Conservation (phyloP, 2,113 vertebrate species). For the Onychorhynchus coronatus region DNA sequence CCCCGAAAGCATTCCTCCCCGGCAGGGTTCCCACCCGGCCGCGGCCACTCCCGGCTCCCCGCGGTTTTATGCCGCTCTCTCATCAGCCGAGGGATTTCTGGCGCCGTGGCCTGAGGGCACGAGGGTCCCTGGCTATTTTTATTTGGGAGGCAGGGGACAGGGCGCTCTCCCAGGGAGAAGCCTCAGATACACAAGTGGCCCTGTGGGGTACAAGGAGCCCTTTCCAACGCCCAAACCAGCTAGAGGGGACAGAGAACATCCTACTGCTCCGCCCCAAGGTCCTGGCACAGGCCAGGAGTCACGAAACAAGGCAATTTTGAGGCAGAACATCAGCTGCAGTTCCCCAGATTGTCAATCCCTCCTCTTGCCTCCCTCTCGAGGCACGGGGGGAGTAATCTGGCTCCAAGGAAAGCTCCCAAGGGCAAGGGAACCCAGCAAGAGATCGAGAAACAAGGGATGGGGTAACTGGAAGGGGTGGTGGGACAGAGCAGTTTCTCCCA, state of each 20-base stretch:
- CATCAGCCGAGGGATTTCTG: slow-evolving; percentile 42
- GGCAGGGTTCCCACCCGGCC: not conserved
- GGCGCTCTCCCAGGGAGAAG: not conserved
- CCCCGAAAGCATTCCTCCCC: not conserved
- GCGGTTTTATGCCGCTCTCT: slow-evolving; percentile 57
- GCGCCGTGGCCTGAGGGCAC: not conserved
- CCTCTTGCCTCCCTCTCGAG: rapidly evolving
- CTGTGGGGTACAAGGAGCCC: rapidly evolving
- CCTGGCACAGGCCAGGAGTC: not conserved
- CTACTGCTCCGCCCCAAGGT: not conserved
- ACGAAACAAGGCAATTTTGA: rapidly evolving
- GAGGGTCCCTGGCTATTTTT: not conserved
- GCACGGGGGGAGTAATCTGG: not conserved
- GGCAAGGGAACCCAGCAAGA: not conserved
- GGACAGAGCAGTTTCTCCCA: not conserved
- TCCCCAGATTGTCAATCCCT: not conserved
- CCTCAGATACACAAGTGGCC: rapidly evolving
- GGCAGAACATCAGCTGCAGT: not conserved
- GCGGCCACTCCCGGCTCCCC: not conserved
- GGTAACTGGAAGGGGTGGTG: not conserved
- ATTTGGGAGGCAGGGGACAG: not conserved
- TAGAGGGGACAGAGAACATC: not conserved
- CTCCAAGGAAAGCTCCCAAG: not conserved
- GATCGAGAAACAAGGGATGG: not conserved
- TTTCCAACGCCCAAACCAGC: not conserved